Conservation (phyloP, 64 coral and sea anemone genomes). For the Montipora foliosa region DNA sequence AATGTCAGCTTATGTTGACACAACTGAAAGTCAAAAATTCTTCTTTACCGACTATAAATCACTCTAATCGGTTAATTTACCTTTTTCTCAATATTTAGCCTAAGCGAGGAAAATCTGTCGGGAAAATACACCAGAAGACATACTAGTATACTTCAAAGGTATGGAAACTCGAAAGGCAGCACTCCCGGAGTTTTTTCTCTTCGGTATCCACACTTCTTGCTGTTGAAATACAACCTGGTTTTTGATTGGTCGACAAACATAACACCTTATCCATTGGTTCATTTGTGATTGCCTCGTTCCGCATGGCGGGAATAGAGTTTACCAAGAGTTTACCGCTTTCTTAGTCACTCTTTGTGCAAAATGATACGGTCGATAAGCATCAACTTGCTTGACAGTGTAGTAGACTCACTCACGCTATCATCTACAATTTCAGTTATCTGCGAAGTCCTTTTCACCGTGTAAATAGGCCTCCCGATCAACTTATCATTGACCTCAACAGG, state of each 20-base stretch:
- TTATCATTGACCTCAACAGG: too few species aligned
- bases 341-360: too few species aligned
- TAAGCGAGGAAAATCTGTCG: background rate
- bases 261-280: constrained; percentile 14
- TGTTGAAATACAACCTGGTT: background rate
- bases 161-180: background rate
- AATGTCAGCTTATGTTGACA: too few species aligned
- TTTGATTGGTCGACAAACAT: constrained; percentile 9
- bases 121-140: background rate
- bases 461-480: too few species aligned
- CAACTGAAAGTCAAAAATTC: too few species aligned
- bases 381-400: too few species aligned
- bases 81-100: background rate
- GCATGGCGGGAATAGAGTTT: constrained; percentile 16
- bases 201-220: constrained; percentile 23
- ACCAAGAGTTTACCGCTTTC: too few species aligned
- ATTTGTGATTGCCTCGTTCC: background rate
- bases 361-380: too few species aligned
- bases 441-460: too few species aligned
- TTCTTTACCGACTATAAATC: background rate
- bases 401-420: too few species aligned
- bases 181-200: background rate
- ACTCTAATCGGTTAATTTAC: background rate
- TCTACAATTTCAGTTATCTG: too few species aligned
- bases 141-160: background rate